phyloP scores from a whole-genome alignment of 1,140 invertebrate species.

The Periplaneta americana region DNA sequence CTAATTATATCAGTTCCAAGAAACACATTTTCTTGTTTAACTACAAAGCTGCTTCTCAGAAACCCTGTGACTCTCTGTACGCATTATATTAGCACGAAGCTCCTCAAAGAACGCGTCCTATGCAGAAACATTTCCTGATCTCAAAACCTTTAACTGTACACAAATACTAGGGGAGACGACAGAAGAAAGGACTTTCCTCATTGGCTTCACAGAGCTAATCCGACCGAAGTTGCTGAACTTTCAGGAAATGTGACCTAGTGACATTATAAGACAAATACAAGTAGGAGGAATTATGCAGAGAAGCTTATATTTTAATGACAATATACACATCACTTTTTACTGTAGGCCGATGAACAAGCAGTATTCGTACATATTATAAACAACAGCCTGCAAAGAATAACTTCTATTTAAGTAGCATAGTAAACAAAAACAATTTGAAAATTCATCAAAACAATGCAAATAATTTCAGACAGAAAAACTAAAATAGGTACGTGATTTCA shows the following conservation, averaged over 20 bases:
- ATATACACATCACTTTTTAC: too few relatives aligned
- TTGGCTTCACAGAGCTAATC: background rate
- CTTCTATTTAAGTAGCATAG: too few relatives aligned
- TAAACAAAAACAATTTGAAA: too few relatives aligned
- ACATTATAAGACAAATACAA: too few relatives aligned
- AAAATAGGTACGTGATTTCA: too few relatives aligned
- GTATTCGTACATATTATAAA: too few relatives aligned
- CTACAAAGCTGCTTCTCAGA: background rate
- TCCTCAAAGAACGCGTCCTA: background rate
- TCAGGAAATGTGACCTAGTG: background rate
- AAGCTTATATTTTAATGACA: background rate
- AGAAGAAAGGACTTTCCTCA: background rate
- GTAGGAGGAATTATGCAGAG: background rate
- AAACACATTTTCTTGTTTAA: too few relatives aligned
- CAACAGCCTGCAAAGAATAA: too few relatives aligned
- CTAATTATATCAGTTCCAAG: too few relatives aligned
- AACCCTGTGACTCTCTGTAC: background rate
- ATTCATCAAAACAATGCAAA: too few relatives aligned
- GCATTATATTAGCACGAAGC: background rate
- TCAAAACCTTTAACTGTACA: background rate
- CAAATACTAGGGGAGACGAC: background rate
- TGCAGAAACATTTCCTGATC: background rate
- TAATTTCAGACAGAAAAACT: too few relatives aligned
- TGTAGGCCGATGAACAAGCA: too few relatives aligned
- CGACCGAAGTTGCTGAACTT: background rate